Evolutionary conservation across 2,113 vertebrate genomes (phyloP), one percentile per base, ranked within the genome.

Genomic region (Anarrhichthys ocellatus): DNA sequence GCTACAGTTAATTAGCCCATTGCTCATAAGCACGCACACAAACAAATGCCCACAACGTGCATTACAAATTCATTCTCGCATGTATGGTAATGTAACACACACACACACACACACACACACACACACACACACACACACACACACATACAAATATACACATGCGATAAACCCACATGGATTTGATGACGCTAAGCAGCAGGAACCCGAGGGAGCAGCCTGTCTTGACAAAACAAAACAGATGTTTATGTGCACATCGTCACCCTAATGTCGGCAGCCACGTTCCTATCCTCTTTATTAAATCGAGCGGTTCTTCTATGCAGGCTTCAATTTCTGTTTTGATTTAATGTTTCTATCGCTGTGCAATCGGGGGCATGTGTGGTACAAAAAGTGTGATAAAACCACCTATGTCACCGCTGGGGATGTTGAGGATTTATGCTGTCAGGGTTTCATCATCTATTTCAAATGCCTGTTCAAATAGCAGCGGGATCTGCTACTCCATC

Each of bases 211-310:
- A 89, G 73, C 80, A 69, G 85, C 24, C 89, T 85, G 87, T 70
- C 90, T 88, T 87, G 74, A 90, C 85, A 80, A 91, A 91, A 91
- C 88, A 90, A 86, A 92, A 90, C 91, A 90, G 86, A 91, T 92
- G 90, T 92, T 81, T 84, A 68, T 63, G 86, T 78, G 89, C 73
- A 82, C 84, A 87, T 73, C 87, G 90, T 89, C 90, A 85, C 75
- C 83, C 78, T 83, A 52, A 90, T 87, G 86, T 87, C 88, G 87
- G 82, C 84, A 59, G 77, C 80, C 71, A 17, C 2, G 9, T 46
- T 75, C 65, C 76, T 18, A 18, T 64, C 75, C 70, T 65, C 65
- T 62, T 69, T 85, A 87, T 88, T 90, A 88, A 61, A 90, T 73
- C 74, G 75, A 52, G 9, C 1, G 1, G 10, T 42, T 63, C 72